Evolutionary conservation across 2,797 vertebrate genomes (phyloP).

Genomic region (Gymnothorax reevesii): DNA sequence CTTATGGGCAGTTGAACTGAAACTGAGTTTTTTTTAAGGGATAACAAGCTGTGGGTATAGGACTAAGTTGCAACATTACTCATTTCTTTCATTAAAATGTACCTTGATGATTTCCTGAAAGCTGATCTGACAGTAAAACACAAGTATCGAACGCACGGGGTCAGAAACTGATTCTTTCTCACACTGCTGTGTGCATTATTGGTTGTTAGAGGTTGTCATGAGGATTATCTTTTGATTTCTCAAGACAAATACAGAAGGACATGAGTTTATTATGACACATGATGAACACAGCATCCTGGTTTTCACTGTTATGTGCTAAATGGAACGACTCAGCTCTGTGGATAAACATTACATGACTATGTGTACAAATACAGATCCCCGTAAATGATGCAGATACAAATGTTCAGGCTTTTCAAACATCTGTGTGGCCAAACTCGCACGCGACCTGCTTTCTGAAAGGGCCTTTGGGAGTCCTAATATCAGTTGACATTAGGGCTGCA

Average conservation of each 20-base stretch:
- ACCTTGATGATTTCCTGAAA: slow-evolving; percentile 8
- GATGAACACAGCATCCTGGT: slow-evolving; percentile 26
- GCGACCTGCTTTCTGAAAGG: background rate
- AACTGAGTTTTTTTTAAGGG: slow-evolving; percentile 22
- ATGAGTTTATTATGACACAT: slow-evolving; percentile 39
- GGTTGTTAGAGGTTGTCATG: slow-evolving; percentile 6
- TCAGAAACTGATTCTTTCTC: slow-evolving; percentile 32
- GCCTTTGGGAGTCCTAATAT: background rate
- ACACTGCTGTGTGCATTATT: slow-evolving; percentile 16
- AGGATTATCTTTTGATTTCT: slow-evolving; percentile 29
- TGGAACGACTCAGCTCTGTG: slow-evolving; percentile 23
- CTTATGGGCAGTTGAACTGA: slow-evolving; percentile 4
- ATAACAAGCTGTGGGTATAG: slow-evolving; percentile 25
- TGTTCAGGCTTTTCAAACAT: slow-evolving; percentile 30
- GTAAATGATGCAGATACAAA: slow-evolving; percentile 31
- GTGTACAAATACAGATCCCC: slow-evolving; percentile 34
- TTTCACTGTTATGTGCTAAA: slow-evolving; percentile 31
- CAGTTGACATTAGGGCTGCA: too few relatives aligned
- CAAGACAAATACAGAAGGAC: slow-evolving; percentile 23
- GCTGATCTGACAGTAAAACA: slow-evolving; percentile 21
- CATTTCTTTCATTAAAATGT: slow-evolving; percentile 36
- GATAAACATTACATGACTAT: slow-evolving; percentile 35
- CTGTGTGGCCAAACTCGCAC: slow-evolving; percentile 26
- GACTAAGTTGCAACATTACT: slow-evolving; percentile 36
- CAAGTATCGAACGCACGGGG: slow-evolving; percentile 13